Percentiles rank a stretch among this genome's conserved stretches.
Conservation (phyloP, 1,140 invertebrate species). For the Brachionus koreanus region DNA sequence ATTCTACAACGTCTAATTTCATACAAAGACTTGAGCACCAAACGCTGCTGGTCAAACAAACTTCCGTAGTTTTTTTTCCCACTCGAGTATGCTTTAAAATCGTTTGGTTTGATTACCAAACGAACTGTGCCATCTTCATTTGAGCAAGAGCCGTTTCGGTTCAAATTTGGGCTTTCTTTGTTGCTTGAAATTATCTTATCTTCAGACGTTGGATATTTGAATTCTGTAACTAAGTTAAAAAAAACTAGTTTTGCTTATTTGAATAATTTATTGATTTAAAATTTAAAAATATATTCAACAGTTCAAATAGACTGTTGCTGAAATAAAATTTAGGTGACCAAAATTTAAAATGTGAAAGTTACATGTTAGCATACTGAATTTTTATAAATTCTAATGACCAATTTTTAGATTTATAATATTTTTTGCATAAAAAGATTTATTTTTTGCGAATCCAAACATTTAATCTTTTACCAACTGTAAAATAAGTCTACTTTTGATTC, state of each 20-base stretch:
- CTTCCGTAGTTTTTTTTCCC: background rate
- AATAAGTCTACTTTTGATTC: too few relatives aligned
- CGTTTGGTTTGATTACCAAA: constrained; percentile 16
- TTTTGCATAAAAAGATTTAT: too few relatives aligned
- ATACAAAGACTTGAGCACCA: constrained; percentile 15
- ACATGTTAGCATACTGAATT: too few relatives aligned
- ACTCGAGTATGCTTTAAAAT: background rate
- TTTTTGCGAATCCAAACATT: too few relatives aligned
- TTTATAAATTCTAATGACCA: too few relatives aligned
- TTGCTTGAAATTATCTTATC: background rate
- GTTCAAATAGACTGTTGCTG: too few relatives aligned
- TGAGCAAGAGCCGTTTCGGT: background rate
- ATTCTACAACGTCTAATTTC: constrained; percentile 40
- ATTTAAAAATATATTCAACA: too few relatives aligned
- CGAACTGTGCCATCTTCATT: background rate
- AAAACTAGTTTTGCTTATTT: background rate
- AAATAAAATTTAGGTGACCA: too few relatives aligned
- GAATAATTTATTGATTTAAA: background rate
- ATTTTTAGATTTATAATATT: too few relatives aligned
- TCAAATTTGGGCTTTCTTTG: constrained; percentile 18
- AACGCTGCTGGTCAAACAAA: constrained; percentile 24
- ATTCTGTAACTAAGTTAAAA: background rate
- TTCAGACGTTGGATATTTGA: background rate
- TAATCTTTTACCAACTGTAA: too few relatives aligned
- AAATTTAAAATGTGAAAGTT: too few relatives aligned